A percentile compares a stretch with the other conserved stretches of the same genome.
Conservation (phyloP, 2,113 vertebrate species). For the Prolemur simus region DNA sequence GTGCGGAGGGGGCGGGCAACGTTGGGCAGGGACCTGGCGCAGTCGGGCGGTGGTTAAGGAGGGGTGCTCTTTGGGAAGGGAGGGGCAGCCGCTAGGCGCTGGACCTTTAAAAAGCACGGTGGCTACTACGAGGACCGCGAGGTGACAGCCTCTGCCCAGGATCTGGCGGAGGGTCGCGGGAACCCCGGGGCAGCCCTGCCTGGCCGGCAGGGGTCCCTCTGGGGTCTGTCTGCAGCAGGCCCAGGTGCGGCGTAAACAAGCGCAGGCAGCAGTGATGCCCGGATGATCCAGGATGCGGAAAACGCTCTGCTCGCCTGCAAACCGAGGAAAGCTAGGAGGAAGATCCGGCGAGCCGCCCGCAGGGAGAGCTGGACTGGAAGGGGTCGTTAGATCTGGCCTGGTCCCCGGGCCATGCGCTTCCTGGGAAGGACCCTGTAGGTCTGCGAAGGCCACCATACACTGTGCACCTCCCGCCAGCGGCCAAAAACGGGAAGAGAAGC, state of each 20-base stretch:
- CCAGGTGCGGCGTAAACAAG: neutral
- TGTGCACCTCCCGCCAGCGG: accelerated
- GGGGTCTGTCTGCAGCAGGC: neutral
- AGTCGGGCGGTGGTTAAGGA: too few relatives aligned
- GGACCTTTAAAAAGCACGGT: neutral
- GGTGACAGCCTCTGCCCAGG: neutral
- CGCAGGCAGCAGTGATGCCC: neutral
- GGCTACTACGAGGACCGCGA: accelerated
- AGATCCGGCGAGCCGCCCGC: too few relatives aligned
- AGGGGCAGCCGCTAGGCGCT: accelerated
- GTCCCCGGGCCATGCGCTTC: accelerated
- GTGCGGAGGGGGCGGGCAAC: accelerated
- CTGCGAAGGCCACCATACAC: neutral
- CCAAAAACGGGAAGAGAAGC: neutral
- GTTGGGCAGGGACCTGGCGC: neutral
- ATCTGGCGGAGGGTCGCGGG: neutral
- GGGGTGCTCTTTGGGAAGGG: neutral
- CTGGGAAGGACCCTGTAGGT: accelerated
- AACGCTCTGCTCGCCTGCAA: neutral
- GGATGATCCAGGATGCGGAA: neutral
- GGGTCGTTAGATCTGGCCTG: accelerated
- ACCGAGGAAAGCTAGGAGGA: neutral
- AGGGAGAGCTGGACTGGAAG: neutral
- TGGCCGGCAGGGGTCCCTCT: neutral
- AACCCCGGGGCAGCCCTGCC: accelerated